Evolutionary conservation across 2,888 invertebrate species (phyloP).

Genomic region (Lycia hirtaria): DNA sequence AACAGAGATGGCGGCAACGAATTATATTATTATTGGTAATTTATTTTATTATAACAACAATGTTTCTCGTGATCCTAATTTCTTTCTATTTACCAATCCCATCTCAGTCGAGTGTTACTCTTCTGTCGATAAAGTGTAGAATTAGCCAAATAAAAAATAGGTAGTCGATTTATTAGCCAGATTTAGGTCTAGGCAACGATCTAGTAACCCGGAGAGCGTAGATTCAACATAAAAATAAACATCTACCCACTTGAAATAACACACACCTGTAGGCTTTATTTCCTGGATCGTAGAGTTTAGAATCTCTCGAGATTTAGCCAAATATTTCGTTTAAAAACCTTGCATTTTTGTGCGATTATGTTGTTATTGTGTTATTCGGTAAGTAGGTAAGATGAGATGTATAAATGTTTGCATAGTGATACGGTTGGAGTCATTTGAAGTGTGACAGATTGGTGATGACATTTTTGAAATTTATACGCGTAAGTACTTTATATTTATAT

Average conservation of each 20-base stretch:
- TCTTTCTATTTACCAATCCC: too few relatives aligned
- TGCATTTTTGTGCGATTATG: slow-evolving; percentile 46
- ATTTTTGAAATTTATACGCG: too few relatives aligned
- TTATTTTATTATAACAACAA: too few relatives aligned
- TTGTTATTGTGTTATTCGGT: slow-evolving; percentile 39
- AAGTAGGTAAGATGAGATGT: slow-evolving; percentile 40
- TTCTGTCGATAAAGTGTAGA: too few relatives aligned
- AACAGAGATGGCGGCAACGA: too few relatives aligned
- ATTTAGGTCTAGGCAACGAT: slow-evolving; percentile 17
- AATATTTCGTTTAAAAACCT: slow-evolving; percentile 32
- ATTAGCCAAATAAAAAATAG: slow-evolving; percentile 3
- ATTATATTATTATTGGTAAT: too few relatives aligned
- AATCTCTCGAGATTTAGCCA: not conserved
- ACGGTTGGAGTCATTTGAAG: slow-evolving; percentile 7
- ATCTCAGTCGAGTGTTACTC: too few relatives aligned
- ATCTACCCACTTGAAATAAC: slow-evolving; percentile 7
- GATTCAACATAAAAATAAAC: slow-evolving; percentile 12
- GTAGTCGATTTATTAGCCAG: not conserved
- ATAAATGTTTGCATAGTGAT: slow-evolving; percentile 42
- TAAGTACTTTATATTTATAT: too few relatives aligned
- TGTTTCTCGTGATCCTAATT: too few relatives aligned
- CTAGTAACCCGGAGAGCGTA: slow-evolving; percentile 10
- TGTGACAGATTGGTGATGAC: slow-evolving; percentile 16
- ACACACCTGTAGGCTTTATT: slow-evolving; percentile 12
- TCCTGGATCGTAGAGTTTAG: slow-evolving; percentile 2